These are phyloP conservation scores for Harpagus bidentatus DNA, from an alignment of 2,113 vertebrate genomes.

Conservation along the genomic window DNA sequence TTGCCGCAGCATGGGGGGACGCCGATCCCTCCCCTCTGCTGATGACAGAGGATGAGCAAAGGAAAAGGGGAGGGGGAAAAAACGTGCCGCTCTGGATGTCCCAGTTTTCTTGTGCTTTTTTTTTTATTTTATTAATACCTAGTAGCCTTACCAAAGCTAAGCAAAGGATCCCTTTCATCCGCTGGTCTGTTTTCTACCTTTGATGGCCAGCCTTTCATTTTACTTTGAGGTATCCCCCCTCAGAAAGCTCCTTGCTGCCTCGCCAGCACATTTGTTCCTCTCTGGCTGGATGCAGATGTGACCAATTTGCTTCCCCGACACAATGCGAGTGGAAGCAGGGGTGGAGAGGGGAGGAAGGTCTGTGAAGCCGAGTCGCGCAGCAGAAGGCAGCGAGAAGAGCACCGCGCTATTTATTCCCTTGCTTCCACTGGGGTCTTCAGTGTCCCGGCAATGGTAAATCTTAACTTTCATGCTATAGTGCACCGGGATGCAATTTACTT, in stretches of 20 bases:
- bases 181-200: slow-evolving; percentile 33
- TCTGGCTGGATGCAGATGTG: slow-evolving; percentile 55
- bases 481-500: slow-evolving; percentile 76
- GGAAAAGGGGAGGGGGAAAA: not conserved
- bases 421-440: slow-evolving; percentile 68
- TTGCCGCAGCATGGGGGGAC: slow-evolving; percentile 15
- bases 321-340: slow-evolving; percentile 22
- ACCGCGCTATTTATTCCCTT: slow-evolving; percentile 65
- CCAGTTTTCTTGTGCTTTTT: not conserved
- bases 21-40: slow-evolving; percentile 24
- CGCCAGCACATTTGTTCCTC: slow-evolving; percentile 54
- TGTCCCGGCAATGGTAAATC: slow-evolving; percentile 73
- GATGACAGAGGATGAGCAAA: slow-evolving; percentile 43
- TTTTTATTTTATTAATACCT: slow-evolving; percentile 37
- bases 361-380: slow-evolving; percentile 42
- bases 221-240: slow-evolving; percentile 19
- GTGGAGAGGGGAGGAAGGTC: slow-evolving; percentile 61
- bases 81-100: not conserved
- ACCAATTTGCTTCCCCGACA: slow-evolving; percentile 40
- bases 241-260: slow-evolving; percentile 39
- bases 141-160: slow-evolving; percentile 15
- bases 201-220: slow-evolving; percentile 57
- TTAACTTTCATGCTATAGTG: slow-evolving; percentile 77
- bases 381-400: slow-evolving; percentile 54
- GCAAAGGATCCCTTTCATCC: slow-evolving; percentile 43